phyloP scores from a whole-genome alignment of 2,113 vertebrate species.

The Clarias macrocephalus region DNA sequence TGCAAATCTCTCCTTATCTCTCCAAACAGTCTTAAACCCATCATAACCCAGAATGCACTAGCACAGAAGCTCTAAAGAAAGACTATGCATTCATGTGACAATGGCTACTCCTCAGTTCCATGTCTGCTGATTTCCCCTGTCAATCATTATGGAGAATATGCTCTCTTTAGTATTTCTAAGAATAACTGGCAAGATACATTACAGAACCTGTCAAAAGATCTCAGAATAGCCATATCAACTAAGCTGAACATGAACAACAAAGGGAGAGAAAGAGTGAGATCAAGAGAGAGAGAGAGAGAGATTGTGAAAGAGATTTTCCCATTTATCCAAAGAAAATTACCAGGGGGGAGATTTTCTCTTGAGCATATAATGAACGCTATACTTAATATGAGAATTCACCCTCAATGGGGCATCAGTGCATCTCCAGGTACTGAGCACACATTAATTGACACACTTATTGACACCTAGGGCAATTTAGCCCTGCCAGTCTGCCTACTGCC shows the following conservation, averaged over 20 bases:
- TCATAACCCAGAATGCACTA: constrained; percentile 19
- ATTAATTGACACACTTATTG: neutral
- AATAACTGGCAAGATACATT: constrained; percentile 5
- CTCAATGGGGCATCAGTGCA: neutral
- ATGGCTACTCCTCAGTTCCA: constrained; percentile 19
- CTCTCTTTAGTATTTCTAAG: constrained; percentile 3
- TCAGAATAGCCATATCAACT: neutral
- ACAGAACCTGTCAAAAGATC: constrained; percentile 10
- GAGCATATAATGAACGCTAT: neutral
- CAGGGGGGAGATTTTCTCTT: neutral
- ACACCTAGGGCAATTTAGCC: neutral
- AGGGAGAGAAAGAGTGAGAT: neutral
- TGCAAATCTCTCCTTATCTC: constrained; percentile 4
- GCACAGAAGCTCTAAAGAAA: neutral
- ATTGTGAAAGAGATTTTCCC: neutral
- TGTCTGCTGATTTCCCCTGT: constrained; percentile 15
- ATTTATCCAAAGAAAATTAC: neutral
- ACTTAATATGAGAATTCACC: neutral
- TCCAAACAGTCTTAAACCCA: neutral
- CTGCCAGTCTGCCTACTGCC: neutral
- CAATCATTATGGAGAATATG: constrained; percentile 25
- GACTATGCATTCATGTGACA: constrained; percentile 1
- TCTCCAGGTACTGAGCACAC: neutral
- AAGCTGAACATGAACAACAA: constrained; percentile 3
- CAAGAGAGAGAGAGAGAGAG: neutral